Evolutionary conservation across 2,888 invertebrate species (phyloP).

Genomic region (Tenthredo scrophulariae): DNA sequence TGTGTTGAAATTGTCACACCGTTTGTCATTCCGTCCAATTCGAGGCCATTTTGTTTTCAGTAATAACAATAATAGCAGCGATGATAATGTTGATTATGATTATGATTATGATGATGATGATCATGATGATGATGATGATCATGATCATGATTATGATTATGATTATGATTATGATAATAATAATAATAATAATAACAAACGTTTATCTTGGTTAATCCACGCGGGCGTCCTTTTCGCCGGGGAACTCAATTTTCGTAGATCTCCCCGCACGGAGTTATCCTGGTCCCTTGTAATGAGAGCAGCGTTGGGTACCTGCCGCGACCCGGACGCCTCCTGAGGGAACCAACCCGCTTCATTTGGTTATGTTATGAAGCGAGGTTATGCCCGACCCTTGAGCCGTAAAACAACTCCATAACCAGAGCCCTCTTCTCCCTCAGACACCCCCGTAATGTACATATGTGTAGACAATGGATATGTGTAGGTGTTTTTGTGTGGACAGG

Average conservation of each 20-base stretch:
- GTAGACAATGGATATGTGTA: not conserved
- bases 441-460: not conserved
- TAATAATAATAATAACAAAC: conserved; percentile 25
- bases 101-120: not conserved
- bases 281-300: conserved; percentile 54
- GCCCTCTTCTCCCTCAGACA: not conserved
- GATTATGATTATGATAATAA: conserved; percentile 2
- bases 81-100: conserved; percentile 12
- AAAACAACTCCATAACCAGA: conserved; percentile 55
- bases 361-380: conserved; percentile 55
- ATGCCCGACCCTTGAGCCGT: conserved; percentile 53
- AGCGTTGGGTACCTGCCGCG: conserved; percentile 47
- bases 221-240: conserved; percentile 30
- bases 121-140: not conserved
- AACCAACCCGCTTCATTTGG: conserved; percentile 54
- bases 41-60: not conserved
- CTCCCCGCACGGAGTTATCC: conserved; percentile 51
- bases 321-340: conserved; percentile 53
- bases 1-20: not conserved
- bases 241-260: conserved; percentile 53
- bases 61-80: not conserved
- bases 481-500: not conserved
- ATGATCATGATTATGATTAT: not conserved
- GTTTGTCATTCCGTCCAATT: too few species aligned
- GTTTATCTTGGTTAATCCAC: conserved; percentile 52